Percentiles rank a stretch among this genome's conserved stretches.
Evolutionary conservation across 2,888 invertebrate genomes (phyloP).

Genomic region (Sphaerophoria taeniata): DNA sequence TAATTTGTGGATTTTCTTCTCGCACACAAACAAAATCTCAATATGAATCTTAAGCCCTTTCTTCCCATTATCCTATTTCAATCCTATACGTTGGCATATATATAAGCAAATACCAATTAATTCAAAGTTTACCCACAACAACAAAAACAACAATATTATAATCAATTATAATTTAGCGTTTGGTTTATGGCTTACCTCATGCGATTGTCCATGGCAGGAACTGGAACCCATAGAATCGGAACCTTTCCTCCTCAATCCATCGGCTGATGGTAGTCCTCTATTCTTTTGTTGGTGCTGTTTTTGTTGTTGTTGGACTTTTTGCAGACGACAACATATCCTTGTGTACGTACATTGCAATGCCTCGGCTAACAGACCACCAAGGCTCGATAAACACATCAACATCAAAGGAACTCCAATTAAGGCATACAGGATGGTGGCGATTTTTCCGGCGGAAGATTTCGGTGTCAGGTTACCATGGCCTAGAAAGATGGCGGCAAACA

Average conservation of each 20-base stretch:
- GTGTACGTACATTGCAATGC: conserved; percentile 87
- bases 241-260: conserved; percentile 51
- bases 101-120: conserved; percentile 28
- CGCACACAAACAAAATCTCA: background rate
- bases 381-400: conserved; percentile 92
- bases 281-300: conserved; percentile 35
- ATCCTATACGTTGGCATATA: background rate
- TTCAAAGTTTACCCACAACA: conserved; percentile 23
- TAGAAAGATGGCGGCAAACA: conserved; percentile 80
- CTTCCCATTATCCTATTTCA: background rate
- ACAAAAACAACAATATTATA: conserved; percentile 20
- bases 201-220: conserved; percentile 75
- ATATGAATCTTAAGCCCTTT: conserved; percentile 37
- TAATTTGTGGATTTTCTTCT: conserved; percentile 33
- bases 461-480: conserved; percentile 95
- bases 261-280: conserved; percentile 7
- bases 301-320: conserved; percentile 50
- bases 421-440: conserved; percentile 93
- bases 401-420: conserved; percentile 94
- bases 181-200: conserved; percentile 76
- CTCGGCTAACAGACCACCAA: conserved; percentile 91
- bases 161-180: conserved; percentile 68
- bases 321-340: conserved; percentile 79
- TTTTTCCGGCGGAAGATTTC: conserved; percentile 91
- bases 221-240: conserved; percentile 57